Conservation (phyloP, 2,797 vertebrate species). For the Eulemur mongoz region DNA sequence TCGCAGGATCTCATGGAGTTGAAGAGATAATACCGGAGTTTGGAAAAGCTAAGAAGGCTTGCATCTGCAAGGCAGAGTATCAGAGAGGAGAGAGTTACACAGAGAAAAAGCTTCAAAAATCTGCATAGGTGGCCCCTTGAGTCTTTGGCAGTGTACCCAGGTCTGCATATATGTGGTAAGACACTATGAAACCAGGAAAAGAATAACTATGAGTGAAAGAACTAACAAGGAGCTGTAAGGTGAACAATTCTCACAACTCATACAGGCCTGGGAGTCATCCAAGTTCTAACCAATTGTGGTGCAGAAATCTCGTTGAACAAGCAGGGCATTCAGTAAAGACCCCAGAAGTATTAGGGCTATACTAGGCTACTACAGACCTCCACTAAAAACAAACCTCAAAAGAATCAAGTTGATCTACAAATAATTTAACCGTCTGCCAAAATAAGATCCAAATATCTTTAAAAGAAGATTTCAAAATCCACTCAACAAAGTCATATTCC, state of each 20-base stretch:
- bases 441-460: slow-evolving; percentile 16
- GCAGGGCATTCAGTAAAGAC: slow-evolving; percentile 7
- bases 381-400: slow-evolving; percentile 1
- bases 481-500: background rate
- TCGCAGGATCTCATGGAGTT: background rate
- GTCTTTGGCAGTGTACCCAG: slow-evolving; percentile 30
- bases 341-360: background rate
- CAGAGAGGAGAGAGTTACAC: background rate
- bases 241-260: slow-evolving; percentile 43
- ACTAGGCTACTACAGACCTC: background rate
- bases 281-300: slow-evolving; percentile 27
- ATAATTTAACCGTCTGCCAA: background rate
- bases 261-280: slow-evolving; percentile 19
- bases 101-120: slow-evolving; percentile 25
- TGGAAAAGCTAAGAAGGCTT: background rate
- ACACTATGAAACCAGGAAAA: slow-evolving; percentile 24
- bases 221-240: background rate
- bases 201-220: slow-evolving; percentile 34
- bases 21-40: background rate
- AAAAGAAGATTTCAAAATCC: background rate
- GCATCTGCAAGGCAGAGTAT: background rate
- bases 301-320: slow-evolving; percentile 39
- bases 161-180: slow-evolving; percentile 38
- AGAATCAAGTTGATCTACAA: background rate
- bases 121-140: slow-evolving; percentile 24